These are phyloP conservation scores for Chlorospingus flavigularis DNA, from an alignment of 2,797 vertebrate genomes.

Conservation along the genomic window DNA sequence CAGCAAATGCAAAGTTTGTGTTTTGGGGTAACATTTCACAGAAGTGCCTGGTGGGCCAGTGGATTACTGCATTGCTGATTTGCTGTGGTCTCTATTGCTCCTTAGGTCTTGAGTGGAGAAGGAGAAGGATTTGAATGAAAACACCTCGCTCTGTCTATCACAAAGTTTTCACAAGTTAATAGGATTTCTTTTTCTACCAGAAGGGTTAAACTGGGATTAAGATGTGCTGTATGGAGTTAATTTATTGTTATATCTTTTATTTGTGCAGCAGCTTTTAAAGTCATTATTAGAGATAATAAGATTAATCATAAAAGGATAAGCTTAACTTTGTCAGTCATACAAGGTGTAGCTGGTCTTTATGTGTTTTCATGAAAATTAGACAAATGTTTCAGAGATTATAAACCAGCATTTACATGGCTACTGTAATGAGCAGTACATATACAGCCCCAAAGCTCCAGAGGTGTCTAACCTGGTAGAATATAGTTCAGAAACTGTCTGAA, in stretches of 20 bases:
- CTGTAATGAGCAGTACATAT: not conserved
- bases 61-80: not conserved
- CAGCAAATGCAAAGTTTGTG: not conserved
- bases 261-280: not conserved
- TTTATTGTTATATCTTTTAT: not conserved
- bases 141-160: not conserved
- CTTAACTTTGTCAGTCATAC: not conserved
- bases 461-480: not conserved
- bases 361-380: not conserved
- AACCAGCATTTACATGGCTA: not conserved
- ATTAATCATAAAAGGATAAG: constrained; percentile 9
- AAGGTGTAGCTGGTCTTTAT: not conserved
- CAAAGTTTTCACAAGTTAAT: not conserved
- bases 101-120: not conserved
- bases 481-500: not conserved
- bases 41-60: not conserved
- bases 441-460: not conserved
- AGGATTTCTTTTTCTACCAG: not conserved
- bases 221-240: not conserved
- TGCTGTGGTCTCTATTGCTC: not conserved
- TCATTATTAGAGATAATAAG: not conserved
- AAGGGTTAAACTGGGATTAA: not conserved
- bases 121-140: not conserved
- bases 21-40: not conserved
- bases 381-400: not conserved